phyloP scores from a whole-genome alignment of 2,113 vertebrate genomes.

The Podiceps cristatus region DNA sequence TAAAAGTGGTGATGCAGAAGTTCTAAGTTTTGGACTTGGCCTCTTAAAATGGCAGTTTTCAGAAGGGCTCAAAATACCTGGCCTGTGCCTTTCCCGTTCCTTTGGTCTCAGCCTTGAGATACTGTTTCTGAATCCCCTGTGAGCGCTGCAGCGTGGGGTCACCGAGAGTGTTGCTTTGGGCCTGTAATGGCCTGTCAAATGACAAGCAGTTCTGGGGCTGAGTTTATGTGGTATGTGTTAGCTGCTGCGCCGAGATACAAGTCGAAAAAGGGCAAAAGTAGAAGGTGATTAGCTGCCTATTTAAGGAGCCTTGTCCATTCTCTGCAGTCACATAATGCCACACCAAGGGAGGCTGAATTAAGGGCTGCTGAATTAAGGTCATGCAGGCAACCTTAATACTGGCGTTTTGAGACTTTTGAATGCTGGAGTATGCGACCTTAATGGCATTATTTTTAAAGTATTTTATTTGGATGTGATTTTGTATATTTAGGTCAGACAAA shows the following conservation, averaged over 20 bases:
- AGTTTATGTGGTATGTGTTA: background rate
- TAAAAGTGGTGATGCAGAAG: background rate
- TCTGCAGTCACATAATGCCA: background rate
- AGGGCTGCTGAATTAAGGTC: constrained; percentile 34
- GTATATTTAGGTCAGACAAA: constrained; percentile 40
- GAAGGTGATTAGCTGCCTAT: constrained; percentile 32
- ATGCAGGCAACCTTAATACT: background rate
- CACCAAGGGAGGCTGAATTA: background rate
- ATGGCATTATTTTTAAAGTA: constrained; percentile 11
- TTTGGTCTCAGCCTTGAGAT: background rate
- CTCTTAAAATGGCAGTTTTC: background rate
- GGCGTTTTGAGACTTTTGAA: constrained; percentile 17
- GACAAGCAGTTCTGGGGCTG: background rate
- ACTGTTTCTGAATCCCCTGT: background rate
- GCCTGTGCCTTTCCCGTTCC: background rate
- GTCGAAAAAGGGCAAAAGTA: background rate
- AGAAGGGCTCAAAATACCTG: background rate
- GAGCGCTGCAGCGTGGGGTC: background rate
- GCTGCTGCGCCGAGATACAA: background rate
- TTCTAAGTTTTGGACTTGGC: background rate
- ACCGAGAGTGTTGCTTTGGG: fast-evolving
- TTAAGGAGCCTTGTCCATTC: constrained; percentile 1
- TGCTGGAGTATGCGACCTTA: constrained; percentile 3
- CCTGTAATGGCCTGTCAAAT: background rate
- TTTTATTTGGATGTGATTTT: constrained; percentile 41